Base-by-base conservation (phyloP, 2,113 vertebrate species). In the Typhlomys cinereus region DNA sequence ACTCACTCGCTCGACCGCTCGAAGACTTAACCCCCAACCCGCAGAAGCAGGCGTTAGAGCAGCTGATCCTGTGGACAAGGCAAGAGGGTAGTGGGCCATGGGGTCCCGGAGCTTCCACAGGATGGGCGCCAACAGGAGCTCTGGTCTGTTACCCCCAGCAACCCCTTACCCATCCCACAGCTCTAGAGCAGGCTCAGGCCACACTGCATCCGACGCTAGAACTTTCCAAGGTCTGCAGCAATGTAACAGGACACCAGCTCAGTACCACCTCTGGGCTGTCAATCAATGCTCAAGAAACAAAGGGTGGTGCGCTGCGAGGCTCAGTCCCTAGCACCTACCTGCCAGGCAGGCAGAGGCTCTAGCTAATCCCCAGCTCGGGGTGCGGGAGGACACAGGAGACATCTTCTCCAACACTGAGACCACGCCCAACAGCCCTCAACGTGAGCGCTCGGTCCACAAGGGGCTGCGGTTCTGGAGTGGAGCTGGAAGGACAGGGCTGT, bases 11-110 rank as follows among this genome's bases (percentile, higher is more conserved):
- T 62, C 27, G 67, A 23, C n/a, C 29, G 34, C 25, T 66, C 46
- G 52, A 67, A 25, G 62, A 14, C 46, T 46, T 83, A 67, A 25
- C 18, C 21, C 67, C 52, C 62, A 67, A 67, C 11, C 4, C 44
- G 34, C 46, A 36, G 34, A 39, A 84, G 18, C n/a, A 14, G 34
- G 69, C 1, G 14, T 64, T n/a, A 46, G 8, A 11, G 31, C 20
- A 6, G 44, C 18, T 21, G 36, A 31, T 27, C 13, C 1, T 25
- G 25, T 12, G 36, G 31, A 88, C 23, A 6, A 39, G 2, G 52
- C 1, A 0, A 57, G 59, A 6, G 21, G 9, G n/a, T 23, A 1
- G 20, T 3, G 25, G 21, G 69, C 31, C 27, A 1, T 0, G 13
- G 2, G 15, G 75, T 27, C 0, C 21, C 20, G 8, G 61, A 78